These are phyloP conservation scores for Tiphia femorata DNA, from an alignment of 2,888 invertebrate genomes.

Conservation along the genomic window DNA sequence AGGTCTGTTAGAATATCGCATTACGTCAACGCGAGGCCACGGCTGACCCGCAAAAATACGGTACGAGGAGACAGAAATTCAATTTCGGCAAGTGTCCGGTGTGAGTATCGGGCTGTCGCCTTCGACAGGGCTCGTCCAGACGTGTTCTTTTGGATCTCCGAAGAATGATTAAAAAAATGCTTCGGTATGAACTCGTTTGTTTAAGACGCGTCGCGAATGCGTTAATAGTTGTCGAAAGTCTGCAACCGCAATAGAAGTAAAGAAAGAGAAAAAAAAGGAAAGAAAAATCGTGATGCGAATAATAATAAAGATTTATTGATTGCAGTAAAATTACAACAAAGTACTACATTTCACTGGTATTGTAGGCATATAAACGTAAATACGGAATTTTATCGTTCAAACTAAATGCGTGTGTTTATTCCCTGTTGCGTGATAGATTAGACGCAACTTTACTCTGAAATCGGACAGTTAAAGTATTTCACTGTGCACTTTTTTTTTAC, in stretches of 20 bases:
- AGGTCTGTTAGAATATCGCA: slow-evolving; percentile 32
- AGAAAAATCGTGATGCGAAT: no score
- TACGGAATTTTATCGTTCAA: no score
- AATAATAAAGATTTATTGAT: no score
- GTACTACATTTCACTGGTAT: not conserved
- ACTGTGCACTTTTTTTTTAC: not conserved
- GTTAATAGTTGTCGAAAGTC: no score
- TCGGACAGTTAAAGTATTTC: not conserved
- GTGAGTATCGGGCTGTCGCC: slow-evolving; percentile 36
- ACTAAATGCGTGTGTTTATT: no score
- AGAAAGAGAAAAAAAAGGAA: not conserved
- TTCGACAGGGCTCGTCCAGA: slow-evolving; percentile 22
- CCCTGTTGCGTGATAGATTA: no score
- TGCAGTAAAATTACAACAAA: not conserved
- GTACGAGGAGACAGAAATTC: slow-evolving; percentile 49
- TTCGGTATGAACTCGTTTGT: no score
- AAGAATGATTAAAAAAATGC: no score
- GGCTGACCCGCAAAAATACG: slow-evolving; percentile 28
- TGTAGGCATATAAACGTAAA: no score
- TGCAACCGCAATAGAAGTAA: not conserved
- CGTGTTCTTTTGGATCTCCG: slow-evolving; percentile 8
- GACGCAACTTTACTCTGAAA: no score
- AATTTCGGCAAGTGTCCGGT: slow-evolving; percentile 54
- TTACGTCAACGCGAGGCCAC: slow-evolving; percentile 24
- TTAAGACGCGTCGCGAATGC: no score